Evolutionary conservation across 1,140 invertebrate species (phyloP).

Genomic region (Mamestra configurata): DNA sequence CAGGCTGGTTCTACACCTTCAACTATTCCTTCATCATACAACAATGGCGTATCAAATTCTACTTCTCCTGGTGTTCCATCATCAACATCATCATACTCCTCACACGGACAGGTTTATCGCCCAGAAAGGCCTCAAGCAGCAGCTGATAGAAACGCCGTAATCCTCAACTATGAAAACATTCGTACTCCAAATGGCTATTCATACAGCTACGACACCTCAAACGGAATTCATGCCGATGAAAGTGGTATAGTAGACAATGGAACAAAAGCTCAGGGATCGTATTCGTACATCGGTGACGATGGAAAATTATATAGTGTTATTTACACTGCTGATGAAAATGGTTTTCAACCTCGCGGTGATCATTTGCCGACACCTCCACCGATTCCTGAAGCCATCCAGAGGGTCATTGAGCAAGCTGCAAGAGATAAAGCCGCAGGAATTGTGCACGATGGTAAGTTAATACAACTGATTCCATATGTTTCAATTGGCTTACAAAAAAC

Average conservation of each 20-base stretch:
- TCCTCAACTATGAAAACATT: slow-evolving; percentile 73
- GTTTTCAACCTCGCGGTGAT: slow-evolving; percentile 90
- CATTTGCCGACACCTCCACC: slow-evolving; percentile 93
- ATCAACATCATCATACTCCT: background rate
- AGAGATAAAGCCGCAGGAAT: slow-evolving; percentile 71
- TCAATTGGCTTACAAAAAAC: background rate
- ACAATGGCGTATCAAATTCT: background rate
- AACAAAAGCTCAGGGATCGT: slow-evolving; percentile 87
- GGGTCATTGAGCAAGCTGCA: slow-evolving; percentile 83
- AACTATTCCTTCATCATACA: background rate
- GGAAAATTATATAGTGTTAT: slow-evolving; percentile 89
- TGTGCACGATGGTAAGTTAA: slow-evolving; percentile 74
- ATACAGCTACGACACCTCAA: slow-evolving; percentile 90
- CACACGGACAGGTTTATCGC: background rate
- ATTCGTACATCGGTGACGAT: slow-evolving; percentile 89
- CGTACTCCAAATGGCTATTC: slow-evolving; percentile 88
- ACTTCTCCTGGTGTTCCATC: background rate
- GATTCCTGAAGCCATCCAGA: slow-evolving; percentile 85
- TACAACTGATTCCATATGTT: background rate
- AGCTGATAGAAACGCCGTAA: slow-evolving; percentile 69
- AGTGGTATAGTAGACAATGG: slow-evolving; percentile 85
- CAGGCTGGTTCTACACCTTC: background rate
- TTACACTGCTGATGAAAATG: slow-evolving; percentile 90
- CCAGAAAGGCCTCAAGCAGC: slow-evolving; percentile 69
- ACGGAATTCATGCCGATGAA: slow-evolving; percentile 90